phyloP scores from a whole-genome alignment of 2,797 vertebrate species.

The Trichosurus vulpecula region DNA sequence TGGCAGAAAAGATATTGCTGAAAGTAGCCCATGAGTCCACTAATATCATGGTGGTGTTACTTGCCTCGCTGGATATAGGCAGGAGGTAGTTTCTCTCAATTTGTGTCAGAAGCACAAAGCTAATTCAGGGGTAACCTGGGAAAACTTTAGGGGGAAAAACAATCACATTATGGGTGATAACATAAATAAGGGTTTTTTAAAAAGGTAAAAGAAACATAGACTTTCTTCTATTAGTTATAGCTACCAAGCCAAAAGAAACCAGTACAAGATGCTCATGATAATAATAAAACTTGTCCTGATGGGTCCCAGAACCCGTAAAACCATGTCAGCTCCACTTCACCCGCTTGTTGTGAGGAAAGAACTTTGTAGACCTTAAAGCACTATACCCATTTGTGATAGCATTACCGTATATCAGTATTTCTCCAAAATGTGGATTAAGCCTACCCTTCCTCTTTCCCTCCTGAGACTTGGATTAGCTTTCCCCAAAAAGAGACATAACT shows the following conservation, averaged over 20 bases:
- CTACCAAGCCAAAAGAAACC: background rate
- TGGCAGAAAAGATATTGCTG: background rate
- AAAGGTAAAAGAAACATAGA: background rate
- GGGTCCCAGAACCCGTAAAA: no score
- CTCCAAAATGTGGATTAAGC: background rate
- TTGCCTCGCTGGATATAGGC: background rate
- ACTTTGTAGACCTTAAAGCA: background rate
- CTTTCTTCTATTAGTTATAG: background rate
- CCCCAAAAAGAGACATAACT: background rate
- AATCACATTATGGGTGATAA: background rate
- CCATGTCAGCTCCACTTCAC: background rate
- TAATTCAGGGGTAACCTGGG: background rate
- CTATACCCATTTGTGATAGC: background rate
- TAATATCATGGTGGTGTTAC: background rate
- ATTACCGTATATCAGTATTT: background rate
- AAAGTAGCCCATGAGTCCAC: background rate
- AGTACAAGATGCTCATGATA: background rate
- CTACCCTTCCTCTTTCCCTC: background rate
- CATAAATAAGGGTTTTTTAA: background rate
- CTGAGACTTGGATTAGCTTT: background rate
- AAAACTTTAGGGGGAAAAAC: background rate
- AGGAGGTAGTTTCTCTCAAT: background rate
- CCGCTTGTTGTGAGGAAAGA: background rate
- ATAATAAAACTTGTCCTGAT: background rate
- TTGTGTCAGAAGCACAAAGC: background rate